These are phyloP conservation scores for Syrphus vitripennis DNA, from an alignment of 2,888 invertebrate species.

Conservation along the genomic window DNA sequence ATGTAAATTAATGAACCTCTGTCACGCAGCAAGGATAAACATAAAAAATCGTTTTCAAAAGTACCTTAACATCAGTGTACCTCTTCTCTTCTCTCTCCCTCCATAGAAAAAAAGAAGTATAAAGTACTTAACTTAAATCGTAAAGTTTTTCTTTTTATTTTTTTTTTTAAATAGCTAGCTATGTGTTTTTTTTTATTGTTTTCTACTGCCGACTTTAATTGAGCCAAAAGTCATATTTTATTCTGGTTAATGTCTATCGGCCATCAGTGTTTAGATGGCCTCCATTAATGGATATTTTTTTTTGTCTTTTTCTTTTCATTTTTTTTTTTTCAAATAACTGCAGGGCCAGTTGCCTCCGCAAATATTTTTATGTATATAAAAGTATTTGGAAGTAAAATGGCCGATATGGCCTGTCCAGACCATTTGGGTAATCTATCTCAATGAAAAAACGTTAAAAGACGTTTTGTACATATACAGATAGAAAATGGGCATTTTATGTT, in stretches of 20 bases:
- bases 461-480: slow-evolving; percentile 8
- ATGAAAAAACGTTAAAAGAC: slow-evolving; percentile 31
- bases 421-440: slow-evolving; percentile 18
- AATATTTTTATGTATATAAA: neutral
- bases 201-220: slow-evolving; percentile 47
- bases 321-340: slow-evolving; percentile 14
- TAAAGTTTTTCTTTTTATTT: neutral
- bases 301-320: no score
- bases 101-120: neutral
- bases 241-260: slow-evolving; percentile 46
- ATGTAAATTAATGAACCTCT: slow-evolving; percentile 36
- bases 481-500: slow-evolving; percentile 46
- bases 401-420: neutral
- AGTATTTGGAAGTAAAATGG: slow-evolving; percentile 5
- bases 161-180: neutral
- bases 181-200: slow-evolving; percentile 30
- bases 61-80: neutral
- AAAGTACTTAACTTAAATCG: slow-evolving; percentile 8
- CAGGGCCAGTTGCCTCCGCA: neutral
- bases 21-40: slow-evolving; percentile 31
- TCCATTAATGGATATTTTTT: slow-evolving; percentile 28
- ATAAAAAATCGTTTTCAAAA: slow-evolving; percentile 29
- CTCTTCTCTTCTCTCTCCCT: no score
- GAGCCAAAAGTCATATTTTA: slow-evolving; percentile 46
- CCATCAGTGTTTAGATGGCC: slow-evolving; percentile 42